Conservation (phyloP, 2,888 invertebrate genomes). For the Drosophila paramelanica region DNA sequence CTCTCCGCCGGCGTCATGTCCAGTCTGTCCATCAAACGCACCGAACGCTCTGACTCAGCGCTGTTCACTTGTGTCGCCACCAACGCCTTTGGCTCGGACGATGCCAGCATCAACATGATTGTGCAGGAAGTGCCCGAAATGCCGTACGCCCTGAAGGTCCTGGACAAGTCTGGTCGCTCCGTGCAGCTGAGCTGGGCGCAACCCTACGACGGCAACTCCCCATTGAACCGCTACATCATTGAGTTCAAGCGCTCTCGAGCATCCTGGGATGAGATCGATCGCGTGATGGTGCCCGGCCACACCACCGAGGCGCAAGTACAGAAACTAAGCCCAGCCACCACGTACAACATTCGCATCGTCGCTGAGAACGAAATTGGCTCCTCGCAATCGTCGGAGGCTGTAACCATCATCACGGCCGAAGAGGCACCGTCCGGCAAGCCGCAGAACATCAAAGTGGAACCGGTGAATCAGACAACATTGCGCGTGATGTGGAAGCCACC, state of each 20-base stretch:
- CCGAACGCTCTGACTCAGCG: slow-evolving; percentile 95
- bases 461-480: slow-evolving; percentile 94
- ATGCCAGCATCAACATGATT: slow-evolving; percentile 97
- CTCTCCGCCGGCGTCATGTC: slow-evolving; percentile 94
- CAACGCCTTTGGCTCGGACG: slow-evolving; percentile 96
- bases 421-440: slow-evolving; percentile 95
- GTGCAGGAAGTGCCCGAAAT: slow-evolving; percentile 94
- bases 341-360: slow-evolving; percentile 96
- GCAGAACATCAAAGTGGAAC: slow-evolving; percentile 93
- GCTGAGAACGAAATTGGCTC: slow-evolving; percentile 97
- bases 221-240: slow-evolving; percentile 94
- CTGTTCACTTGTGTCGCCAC: slow-evolving; percentile 96
- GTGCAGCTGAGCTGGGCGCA: slow-evolving; percentile 97
- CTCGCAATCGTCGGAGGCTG: slow-evolving; percentile 96
- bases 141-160: slow-evolving; percentile 94
- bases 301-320: slow-evolving; percentile 95
- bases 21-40: slow-evolving; percentile 94
- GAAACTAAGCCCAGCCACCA: slow-evolving; percentile 94
- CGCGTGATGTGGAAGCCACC: slow-evolving; percentile 97
- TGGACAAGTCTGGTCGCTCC: slow-evolving; percentile 95
- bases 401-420: slow-evolving; percentile 97
- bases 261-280: slow-evolving; percentile 93
- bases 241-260: slow-evolving; percentile 95
- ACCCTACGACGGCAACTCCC: slow-evolving; percentile 96
- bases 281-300: slow-evolving; percentile 95